Percentiles rank a stretch among this genome's conserved stretches.
phyloP scores from a whole-genome alignment of 2,113 vertebrate species.

The Podocnemis expansa region DNA sequence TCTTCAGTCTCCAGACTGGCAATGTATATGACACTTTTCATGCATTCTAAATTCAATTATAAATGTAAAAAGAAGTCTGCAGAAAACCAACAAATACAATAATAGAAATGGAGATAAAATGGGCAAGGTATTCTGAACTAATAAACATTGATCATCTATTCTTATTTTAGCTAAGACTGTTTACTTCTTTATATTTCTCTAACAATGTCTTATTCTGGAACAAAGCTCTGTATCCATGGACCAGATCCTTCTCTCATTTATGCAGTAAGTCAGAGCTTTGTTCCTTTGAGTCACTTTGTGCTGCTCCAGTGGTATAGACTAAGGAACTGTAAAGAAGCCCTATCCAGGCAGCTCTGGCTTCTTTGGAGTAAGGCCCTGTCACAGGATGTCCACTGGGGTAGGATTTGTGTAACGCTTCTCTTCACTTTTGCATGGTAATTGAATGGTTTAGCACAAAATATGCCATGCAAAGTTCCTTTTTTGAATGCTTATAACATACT shows the following conservation, averaged over 20 bases:
- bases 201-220: not conserved
- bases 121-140: slow-evolving; percentile 3
- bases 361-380: not conserved
- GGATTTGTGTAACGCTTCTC: no score
- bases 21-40: not conserved
- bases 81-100: not conserved
- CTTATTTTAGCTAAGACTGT: slow-evolving; percentile 16
- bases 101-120: slow-evolving; percentile 23
- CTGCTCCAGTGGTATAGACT: not conserved
- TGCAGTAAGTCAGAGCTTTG: not conserved
- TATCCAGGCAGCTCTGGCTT: not conserved
- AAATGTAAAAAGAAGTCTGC: not conserved
- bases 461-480: no score
- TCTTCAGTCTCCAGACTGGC: not conserved
- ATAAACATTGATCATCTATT: not conserved
- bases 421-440: no score
- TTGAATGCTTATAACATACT: no score
- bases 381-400: no score
- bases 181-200: slow-evolving; percentile 15
- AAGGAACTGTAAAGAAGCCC: not conserved
- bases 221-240: not conserved
- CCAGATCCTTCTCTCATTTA: not conserved
- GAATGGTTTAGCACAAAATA: no score
- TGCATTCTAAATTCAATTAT: not conserved
- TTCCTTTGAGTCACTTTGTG: not conserved